Conservation (phyloP, 2,888 invertebrate genomes). For the Teleiodes luculella region DNA sequence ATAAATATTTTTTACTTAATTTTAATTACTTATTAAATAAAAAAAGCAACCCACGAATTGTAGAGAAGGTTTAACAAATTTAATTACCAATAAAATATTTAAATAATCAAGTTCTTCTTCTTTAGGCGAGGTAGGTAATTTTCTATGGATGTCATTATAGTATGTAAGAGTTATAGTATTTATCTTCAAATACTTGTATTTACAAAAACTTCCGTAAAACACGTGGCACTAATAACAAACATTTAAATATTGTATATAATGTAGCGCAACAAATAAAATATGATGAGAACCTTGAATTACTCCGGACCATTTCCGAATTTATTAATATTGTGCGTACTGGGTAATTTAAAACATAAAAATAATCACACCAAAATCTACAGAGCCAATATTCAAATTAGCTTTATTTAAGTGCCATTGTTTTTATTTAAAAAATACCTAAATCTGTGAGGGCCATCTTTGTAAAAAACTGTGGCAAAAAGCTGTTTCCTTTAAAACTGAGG, state of each 20-base stretch:
- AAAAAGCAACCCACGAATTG: no score
- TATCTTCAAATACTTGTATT: no score
- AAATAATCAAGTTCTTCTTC: no score
- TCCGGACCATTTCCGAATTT: not conserved
- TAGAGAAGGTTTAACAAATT: no score
- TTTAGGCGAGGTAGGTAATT: no score
- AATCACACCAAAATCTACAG: not conserved
- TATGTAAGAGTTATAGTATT: no score
- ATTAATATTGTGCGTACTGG: not conserved
- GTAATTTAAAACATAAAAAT: not conserved
- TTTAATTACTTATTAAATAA: no score
- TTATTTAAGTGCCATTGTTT: not conserved
- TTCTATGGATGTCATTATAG: no score
- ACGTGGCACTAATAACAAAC: not conserved
- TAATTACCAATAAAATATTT: no score
- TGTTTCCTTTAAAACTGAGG: not conserved
- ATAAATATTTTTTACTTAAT: no score
- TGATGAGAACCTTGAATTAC: not conserved
- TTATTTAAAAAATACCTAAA: not conserved
- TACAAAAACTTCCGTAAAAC: no score
- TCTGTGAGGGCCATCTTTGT: not conserved
- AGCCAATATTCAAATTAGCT: not conserved
- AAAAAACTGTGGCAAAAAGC: not conserved
- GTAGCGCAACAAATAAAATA: not conserved
- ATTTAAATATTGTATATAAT: not conserved